A percentile compares a stretch with the other conserved stretches of the same genome.
Conservation (phyloP, 2,113 vertebrate genomes). For the Craseonycteris thonglongyai region DNA sequence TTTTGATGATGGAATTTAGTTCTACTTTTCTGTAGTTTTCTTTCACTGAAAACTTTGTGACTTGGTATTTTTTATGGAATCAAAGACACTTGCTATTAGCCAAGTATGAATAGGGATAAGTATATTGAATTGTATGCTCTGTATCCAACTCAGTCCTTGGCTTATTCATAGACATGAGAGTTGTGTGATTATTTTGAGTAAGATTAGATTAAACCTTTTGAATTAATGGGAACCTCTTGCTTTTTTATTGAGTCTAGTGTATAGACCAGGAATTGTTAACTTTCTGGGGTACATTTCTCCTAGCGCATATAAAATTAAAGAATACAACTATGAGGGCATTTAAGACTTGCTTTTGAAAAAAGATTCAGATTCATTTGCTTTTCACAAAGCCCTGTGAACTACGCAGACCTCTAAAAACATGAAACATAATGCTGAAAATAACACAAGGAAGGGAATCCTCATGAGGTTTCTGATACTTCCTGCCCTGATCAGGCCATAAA, state of each 20-base stretch:
- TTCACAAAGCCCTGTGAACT: conserved; percentile 23
- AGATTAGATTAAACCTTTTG: not conserved
- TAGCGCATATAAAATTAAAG: not conserved
- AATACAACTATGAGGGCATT: not conserved
- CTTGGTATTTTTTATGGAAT: not conserved
- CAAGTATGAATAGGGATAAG: not conserved
- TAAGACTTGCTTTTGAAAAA: not conserved
- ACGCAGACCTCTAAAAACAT: not conserved
- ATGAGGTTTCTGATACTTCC: conserved; percentile 64
- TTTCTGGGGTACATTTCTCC: not conserved
- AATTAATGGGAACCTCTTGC: not conserved
- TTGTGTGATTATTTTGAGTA: not conserved
- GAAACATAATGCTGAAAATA: conserved; percentile 45
- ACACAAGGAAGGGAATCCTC: conserved; percentile 45
- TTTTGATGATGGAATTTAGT: not conserved
- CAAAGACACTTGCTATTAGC: not conserved
- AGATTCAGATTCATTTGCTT: not conserved
- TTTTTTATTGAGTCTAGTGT: not conserved
- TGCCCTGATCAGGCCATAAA: conserved; percentile 45
- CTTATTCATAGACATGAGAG: not conserved
- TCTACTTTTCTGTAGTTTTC: not conserved
- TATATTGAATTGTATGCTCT: not conserved
- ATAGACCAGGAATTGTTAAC: not conserved
- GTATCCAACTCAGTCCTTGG: not conserved
- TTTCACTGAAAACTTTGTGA: not conserved